A percentile compares a stretch with the other conserved stretches of the same genome.
Conservation (phyloP, 1,140 invertebrate genomes). For the Stenopsyche tienmushanensis region DNA sequence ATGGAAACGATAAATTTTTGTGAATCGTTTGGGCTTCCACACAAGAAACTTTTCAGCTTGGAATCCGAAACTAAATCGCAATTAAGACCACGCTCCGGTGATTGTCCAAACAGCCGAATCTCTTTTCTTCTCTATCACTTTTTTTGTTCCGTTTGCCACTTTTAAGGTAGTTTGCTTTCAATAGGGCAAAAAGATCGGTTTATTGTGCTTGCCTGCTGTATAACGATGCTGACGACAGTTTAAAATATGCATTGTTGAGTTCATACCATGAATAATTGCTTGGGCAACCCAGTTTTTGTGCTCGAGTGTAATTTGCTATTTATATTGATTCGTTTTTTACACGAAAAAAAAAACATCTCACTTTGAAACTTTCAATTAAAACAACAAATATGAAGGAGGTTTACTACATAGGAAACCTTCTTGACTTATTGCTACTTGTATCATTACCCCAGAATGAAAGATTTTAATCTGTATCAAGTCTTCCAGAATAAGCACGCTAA, state of each 20-base stretch:
- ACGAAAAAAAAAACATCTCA: too few relatives aligned
- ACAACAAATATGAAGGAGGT: too few relatives aligned
- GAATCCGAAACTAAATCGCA: constrained; percentile 23
- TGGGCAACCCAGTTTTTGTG: too few relatives aligned
- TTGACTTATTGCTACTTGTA: too few relatives aligned
- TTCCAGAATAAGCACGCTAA: too few relatives aligned
- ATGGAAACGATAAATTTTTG: constrained; percentile 18
- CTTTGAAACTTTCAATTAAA: too few relatives aligned
- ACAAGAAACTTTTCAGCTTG: constrained; percentile 14
- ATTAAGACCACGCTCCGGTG: constrained; percentile 30
- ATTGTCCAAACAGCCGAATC: constrained; percentile 30
- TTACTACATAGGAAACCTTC: too few relatives aligned
- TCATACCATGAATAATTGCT: too few relatives aligned
- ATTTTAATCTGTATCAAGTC: too few relatives aligned
- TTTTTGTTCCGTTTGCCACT: constrained; percentile 14
- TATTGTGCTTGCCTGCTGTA: constrained; percentile 3
- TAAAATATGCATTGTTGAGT: constrained; percentile 5
- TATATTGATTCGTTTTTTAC: too few relatives aligned
- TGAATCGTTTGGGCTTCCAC: constrained; percentile 25
- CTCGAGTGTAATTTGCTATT: too few relatives aligned
- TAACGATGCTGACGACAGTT: constrained; percentile 13
- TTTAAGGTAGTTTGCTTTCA: constrained; percentile 25
- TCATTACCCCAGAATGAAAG: too few relatives aligned
- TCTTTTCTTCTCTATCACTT: constrained; percentile 4
- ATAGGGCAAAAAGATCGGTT: constrained; percentile 30